Base-by-base conservation (phyloP, 2,888 invertebrate species). In the Alentia gelatinosa region DNA sequence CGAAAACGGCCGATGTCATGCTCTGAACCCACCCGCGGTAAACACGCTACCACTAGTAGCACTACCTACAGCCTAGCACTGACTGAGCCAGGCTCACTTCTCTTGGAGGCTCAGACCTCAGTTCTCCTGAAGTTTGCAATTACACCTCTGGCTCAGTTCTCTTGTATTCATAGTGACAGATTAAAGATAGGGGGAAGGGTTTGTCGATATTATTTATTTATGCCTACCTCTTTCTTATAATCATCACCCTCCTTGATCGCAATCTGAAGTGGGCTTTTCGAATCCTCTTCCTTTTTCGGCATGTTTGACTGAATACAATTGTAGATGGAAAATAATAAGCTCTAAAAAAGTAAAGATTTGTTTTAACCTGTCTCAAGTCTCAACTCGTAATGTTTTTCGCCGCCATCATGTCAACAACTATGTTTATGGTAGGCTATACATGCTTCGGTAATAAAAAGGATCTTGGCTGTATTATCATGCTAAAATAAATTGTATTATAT, bases 231-330 rank as follows among this genome's bases (percentile, higher is more conserved):
- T 83, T 83, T 83, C 23, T 83, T 83, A 3, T 37, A 83, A 12
- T 7, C 83, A 83, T 83, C 83, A 39, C 39, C 83, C 40, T 83
- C 83, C n/a, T 83, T 83, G 12, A 83, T 35, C 37, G 83, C 83
- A 0, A 19, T 3, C 9, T 83, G 83, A 1, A 83, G 39, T n/a
- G 83, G 83, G 19, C 83, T 83, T 26, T 35, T 23, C n/a, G 39
- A n/a, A 4, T 83, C 40, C 7, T 83, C 83, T 1, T 83, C 37
- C n/a, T 37, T 40, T 19, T 83, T 83, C 39, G 83, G 83, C 83
- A 83, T 83, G n/a, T 37, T 83, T 83, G 30, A 23, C n/a, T n/a
- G n/a, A 35, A 83, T 40, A 35, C 23, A 37, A 26, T 4, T n/a
- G 39, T 1, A 5, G 7, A 1, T 83, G 30, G 23, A 23, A 83